Conservation (phyloP, 2,888 invertebrate species). For the Phragmatobia fuliginosa region DNA sequence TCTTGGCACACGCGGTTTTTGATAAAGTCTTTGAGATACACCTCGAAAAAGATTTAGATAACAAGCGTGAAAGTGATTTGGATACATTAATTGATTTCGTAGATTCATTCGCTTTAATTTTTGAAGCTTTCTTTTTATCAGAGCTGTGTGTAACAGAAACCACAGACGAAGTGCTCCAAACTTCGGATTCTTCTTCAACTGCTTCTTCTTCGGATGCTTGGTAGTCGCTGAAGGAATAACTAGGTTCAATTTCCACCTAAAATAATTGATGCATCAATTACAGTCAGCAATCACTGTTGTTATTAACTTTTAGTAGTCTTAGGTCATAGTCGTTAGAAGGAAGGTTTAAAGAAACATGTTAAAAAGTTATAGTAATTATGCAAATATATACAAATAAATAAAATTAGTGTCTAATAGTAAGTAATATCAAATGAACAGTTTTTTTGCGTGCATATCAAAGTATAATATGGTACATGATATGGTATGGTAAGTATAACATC, state of each 20-base stretch:
- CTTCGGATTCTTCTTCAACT: conserved; percentile 57
- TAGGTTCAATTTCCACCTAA: conserved; percentile 40
- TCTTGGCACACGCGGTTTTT: conserved; percentile 46
- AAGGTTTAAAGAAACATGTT: no score
- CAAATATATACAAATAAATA: no score
- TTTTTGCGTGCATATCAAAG: no score
- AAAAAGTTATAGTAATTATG: no score
- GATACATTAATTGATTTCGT: conserved; percentile 50
- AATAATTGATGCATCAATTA: not conserved
- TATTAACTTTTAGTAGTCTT: no score
- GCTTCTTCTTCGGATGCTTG: conserved; percentile 48
- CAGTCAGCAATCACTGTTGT: no score
- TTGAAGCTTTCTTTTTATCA: conserved; percentile 36
- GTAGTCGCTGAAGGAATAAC: conserved; percentile 61
- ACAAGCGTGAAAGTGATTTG: conserved; percentile 45
- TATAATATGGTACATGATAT: no score
- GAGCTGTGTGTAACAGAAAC: conserved; percentile 10
- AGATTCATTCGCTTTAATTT: conserved; percentile 47
- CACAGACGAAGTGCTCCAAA: conserved; percentile 61
- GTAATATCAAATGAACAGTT: no score
- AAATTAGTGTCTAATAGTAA: no score
- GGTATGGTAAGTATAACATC: no score
- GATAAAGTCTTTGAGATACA: conserved; percentile 56
- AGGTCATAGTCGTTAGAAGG: no score
- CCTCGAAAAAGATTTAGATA: conserved; percentile 61